phyloP scores from a whole-genome alignment of 2,797 vertebrate genomes.

The Acipenser ruthenus region DNA sequence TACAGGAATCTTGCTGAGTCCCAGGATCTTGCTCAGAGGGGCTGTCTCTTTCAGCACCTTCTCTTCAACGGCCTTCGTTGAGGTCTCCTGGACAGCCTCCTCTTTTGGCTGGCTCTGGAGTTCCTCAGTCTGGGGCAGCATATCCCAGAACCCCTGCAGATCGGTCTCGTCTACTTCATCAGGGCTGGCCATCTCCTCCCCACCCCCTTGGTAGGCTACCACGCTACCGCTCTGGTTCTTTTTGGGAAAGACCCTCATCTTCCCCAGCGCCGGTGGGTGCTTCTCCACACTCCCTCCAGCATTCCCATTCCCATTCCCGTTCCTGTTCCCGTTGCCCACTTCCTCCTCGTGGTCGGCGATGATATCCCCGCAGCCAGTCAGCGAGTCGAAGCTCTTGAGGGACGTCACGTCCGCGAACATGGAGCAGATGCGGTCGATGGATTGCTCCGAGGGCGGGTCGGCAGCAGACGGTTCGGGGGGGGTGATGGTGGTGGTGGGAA shows the following conservation, averaged over 20 bases:
- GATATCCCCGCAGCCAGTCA: slow-evolving; percentile 97
- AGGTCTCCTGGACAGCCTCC: slow-evolving; percentile 27
- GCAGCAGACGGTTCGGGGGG: slow-evolving; percentile 71
- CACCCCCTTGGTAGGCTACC: slow-evolving; percentile 92
- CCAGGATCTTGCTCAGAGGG: slow-evolving; percentile 62
- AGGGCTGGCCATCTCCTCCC: slow-evolving; percentile 97
- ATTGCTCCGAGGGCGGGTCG: slow-evolving; percentile 89
- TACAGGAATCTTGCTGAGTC: slow-evolving; percentile 73
- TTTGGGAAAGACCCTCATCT: slow-evolving; percentile 42
- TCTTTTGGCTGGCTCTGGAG: slow-evolving; percentile 25
- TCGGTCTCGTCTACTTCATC: slow-evolving; percentile 86
- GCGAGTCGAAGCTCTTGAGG: slow-evolving; percentile 98
- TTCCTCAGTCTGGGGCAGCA: slow-evolving; percentile 76
- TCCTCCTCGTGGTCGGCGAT: slow-evolving; percentile 93
- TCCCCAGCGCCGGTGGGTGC: slow-evolving; percentile 18
- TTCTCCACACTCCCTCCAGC: slow-evolving; percentile 23
- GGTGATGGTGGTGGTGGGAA: slow-evolving; percentile 48
- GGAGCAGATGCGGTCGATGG: slow-evolving; percentile 77
- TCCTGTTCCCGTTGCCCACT: slow-evolving; percentile 60
- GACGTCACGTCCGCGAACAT: slow-evolving; percentile 97
- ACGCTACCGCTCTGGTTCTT: slow-evolving; percentile 72
- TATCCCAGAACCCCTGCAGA: slow-evolving; percentile 93
- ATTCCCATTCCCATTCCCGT: slow-evolving; percentile 48
- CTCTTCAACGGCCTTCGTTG: slow-evolving; percentile 37
- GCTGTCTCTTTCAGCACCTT: slow-evolving; percentile 50